Evolutionary conservation across 2,797 vertebrate species (phyloP).

Genomic region (Parotocinclus haroldoi): DNA sequence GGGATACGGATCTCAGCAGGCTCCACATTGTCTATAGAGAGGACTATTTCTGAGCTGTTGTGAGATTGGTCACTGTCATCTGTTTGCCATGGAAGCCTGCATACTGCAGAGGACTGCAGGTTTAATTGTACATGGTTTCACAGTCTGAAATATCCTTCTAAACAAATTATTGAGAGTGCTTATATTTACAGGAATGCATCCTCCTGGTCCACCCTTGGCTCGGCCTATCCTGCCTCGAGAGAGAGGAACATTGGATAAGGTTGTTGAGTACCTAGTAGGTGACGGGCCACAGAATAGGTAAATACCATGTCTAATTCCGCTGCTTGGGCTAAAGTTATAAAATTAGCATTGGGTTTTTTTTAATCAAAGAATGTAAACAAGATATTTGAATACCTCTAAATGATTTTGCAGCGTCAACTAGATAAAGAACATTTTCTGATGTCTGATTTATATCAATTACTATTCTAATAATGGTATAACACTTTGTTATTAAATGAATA

Average conservation of each 20-base stretch:
- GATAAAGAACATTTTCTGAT: no score
- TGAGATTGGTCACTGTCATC: constrained; percentile 61
- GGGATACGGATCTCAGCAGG: constrained; percentile 81
- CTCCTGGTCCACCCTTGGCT: constrained; percentile 92
- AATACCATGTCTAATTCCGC: neutral
- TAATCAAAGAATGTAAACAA: no score
- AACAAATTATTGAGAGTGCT: constrained; percentile 5
- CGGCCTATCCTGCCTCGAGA: constrained; percentile 91
- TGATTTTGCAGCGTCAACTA: no score
- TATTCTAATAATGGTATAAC: no score
- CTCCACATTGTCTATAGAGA: constrained; percentile 73
- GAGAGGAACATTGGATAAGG: constrained; percentile 86
- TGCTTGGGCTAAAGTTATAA: neutral
- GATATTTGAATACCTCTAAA: neutral
- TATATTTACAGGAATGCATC: constrained; percentile 83
- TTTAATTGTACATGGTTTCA: constrained; percentile 1
- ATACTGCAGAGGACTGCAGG: constrained; percentile 41
- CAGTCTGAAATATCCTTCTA: constrained; percentile 3
- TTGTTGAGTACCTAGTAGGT: constrained; percentile 96
- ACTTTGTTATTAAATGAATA: no score
- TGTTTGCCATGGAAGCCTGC: constrained; percentile 58
- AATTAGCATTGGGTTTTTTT: neutral
- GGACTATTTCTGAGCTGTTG: constrained; percentile 67
- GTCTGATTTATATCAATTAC: no score
- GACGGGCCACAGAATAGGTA: constrained; percentile 99